These are phyloP conservation scores for Mesitornis unicolor DNA, from an alignment of 2,113 vertebrate species.

Conservation along the genomic window DNA sequence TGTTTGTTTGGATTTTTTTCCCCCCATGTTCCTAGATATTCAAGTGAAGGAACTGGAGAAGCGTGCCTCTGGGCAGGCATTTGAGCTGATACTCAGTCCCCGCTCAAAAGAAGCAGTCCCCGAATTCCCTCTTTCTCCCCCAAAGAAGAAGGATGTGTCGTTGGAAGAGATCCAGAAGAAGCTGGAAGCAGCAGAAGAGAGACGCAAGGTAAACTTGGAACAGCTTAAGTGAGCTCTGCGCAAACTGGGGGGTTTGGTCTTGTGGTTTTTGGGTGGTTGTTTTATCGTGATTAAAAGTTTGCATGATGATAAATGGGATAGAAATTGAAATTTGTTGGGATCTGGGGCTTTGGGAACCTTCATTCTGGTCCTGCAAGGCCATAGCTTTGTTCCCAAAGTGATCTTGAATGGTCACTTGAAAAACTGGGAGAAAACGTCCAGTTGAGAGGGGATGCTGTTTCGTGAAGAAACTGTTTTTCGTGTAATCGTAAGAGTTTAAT, in stretches of 20 bases:
- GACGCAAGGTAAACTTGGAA: slow-evolving; percentile 84
- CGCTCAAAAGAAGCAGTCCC: slow-evolving; percentile 84
- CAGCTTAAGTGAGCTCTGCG: neutral
- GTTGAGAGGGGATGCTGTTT: neutral
- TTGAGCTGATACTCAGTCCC: slow-evolving; percentile 92
- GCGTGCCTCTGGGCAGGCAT: slow-evolving; percentile 92
- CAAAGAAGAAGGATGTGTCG: slow-evolving; percentile 90
- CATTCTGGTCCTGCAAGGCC: neutral
- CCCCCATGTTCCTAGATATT: slow-evolving; percentile 72
- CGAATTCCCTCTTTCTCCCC: slow-evolving; percentile 87
- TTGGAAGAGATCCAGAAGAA: slow-evolving; percentile 95
- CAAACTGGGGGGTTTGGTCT: too few species aligned
- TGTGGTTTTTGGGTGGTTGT: too few species aligned
- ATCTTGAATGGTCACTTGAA: neutral
- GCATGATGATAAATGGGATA: neutral
- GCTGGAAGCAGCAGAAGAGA: slow-evolving; percentile 91
- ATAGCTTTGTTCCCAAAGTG: neutral
- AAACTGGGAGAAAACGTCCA: rapidly evolving
- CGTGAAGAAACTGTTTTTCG: neutral
- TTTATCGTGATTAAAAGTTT: neutral
- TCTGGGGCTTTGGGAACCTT: rapidly evolving
- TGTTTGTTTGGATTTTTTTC: neutral
- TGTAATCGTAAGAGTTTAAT: neutral
- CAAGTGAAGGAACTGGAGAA: slow-evolving; percentile 95
- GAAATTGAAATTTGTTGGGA: neutral